These are phyloP conservation scores for Circaetus gallicus DNA, from an alignment of 2,113 vertebrate genomes.

Conservation along the genomic window DNA sequence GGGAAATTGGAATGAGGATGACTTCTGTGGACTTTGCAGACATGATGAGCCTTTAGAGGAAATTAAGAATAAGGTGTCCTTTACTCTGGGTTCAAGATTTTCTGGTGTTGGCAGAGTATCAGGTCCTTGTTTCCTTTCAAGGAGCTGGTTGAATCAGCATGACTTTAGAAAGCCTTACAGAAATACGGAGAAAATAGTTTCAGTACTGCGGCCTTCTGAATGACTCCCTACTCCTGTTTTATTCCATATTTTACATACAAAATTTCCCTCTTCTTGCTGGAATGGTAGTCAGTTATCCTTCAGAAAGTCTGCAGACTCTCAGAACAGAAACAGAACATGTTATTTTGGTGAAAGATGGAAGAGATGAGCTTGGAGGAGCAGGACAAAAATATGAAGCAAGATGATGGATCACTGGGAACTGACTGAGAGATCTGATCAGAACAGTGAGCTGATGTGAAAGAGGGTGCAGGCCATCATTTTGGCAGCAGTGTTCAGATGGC, in stretches of 20 bases:
- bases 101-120: neutral
- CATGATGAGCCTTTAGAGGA: neutral
- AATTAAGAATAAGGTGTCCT: neutral
- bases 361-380: neutral
- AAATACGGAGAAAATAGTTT: neutral
- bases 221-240: neutral
- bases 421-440: neutral
- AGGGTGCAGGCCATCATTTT: neutral
- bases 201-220: neutral
- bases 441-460: neutral
- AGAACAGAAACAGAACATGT: neutral
- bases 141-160: neutral
- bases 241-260: neutral
- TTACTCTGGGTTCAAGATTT: neutral
- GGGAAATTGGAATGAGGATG: neutral
- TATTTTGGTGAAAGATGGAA: neutral
- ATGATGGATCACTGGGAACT: neutral
- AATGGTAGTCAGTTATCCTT: neutral
- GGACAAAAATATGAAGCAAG: neutral
- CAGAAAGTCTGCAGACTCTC: neutral
- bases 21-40: neutral
- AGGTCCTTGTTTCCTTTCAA: neutral
- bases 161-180: neutral
- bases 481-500: neutral
- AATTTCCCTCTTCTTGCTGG: neutral